Percentiles rank a stretch among this genome's conserved stretches.
These are phyloP conservation scores for Leptestheria dahalacensis DNA, from an alignment of 1,140 invertebrate species.

Conservation along the genomic window DNA sequence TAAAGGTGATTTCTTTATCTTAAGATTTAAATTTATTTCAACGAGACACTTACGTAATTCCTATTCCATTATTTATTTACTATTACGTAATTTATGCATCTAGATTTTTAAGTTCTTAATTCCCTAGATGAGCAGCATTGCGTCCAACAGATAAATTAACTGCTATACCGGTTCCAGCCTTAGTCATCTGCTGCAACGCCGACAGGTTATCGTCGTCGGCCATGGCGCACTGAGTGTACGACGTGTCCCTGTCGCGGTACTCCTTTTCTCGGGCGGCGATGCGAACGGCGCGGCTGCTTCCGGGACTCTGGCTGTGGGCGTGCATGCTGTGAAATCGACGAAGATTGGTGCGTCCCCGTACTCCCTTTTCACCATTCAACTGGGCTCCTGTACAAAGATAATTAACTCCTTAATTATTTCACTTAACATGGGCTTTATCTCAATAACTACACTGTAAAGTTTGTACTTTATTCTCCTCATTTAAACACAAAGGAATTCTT, in stretches of 20 bases:
- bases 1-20: too few relatives aligned
- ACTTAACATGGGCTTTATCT: too few relatives aligned
- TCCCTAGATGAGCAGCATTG: too few relatives aligned
- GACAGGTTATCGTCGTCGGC: constrained; percentile 88
- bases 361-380: constrained; percentile 7
- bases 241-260: constrained; percentile 33
- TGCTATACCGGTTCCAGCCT: constrained; percentile 35
- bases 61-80: too few relatives aligned
- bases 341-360: constrained; percentile 7
- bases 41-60: too few relatives aligned
- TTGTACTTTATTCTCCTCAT: too few relatives aligned
- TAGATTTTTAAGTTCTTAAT: too few relatives aligned
- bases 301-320: constrained; percentile 13
- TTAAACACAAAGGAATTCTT: too few relatives aligned
- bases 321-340: constrained; percentile 17
- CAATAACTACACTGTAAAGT: too few relatives aligned
- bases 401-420: background rate
- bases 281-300: constrained; percentile 9
- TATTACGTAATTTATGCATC: too few relatives aligned
- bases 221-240: constrained; percentile 75
- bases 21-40: too few relatives aligned
- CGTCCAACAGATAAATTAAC: too few relatives aligned
- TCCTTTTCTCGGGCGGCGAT: constrained; percentile 2
- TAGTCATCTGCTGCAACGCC: constrained; percentile 58
- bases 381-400: background rate